A percentile compares a stretch with the other conserved stretches of the same genome.
Evolutionary conservation across 2,888 invertebrate species (phyloP).

Genomic region (Acheta domesticus): DNA sequence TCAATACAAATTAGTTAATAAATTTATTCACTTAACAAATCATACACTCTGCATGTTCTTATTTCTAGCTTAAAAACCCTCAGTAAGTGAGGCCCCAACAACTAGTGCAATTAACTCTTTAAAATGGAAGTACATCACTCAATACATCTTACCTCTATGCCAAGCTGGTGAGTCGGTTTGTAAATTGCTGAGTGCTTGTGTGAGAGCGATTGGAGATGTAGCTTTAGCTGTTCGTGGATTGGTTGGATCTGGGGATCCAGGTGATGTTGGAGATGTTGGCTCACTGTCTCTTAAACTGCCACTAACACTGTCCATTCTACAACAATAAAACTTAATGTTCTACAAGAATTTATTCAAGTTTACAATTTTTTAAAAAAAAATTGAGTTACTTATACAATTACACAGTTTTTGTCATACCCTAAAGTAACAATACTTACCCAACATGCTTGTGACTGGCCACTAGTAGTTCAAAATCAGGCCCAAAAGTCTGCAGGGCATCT

Average conservation of each 20-base stretch:
- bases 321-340: constrained; percentile 33
- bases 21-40: too few relatives aligned
- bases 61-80: too few relatives aligned
- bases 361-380: neutral
- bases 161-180: constrained; percentile 34
- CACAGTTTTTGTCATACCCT: too few relatives aligned
- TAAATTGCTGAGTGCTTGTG: constrained; percentile 55
- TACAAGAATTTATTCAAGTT: neutral
- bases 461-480: constrained; percentile 90
- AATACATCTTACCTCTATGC: constrained; percentile 25
- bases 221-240: constrained; percentile 39
- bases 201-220: constrained; percentile 56
- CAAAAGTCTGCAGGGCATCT: constrained; percentile 93
- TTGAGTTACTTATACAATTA: too few relatives aligned
- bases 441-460: constrained; percentile 94
- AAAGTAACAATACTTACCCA: constrained; percentile 55
- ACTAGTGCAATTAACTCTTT: too few relatives aligned
- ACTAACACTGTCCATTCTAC: constrained; percentile 87
- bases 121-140: too few relatives aligned
- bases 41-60: too few relatives aligned
- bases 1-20: too few relatives aligned
- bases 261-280: constrained; percentile 83
- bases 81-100: too few relatives aligned
- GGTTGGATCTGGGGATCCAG: constrained; percentile 65
- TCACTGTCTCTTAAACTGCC: constrained; percentile 90